These are phyloP conservation scores for Pteria penguin DNA, from an alignment of 2,888 invertebrate genomes.

Conservation along the genomic window DNA sequence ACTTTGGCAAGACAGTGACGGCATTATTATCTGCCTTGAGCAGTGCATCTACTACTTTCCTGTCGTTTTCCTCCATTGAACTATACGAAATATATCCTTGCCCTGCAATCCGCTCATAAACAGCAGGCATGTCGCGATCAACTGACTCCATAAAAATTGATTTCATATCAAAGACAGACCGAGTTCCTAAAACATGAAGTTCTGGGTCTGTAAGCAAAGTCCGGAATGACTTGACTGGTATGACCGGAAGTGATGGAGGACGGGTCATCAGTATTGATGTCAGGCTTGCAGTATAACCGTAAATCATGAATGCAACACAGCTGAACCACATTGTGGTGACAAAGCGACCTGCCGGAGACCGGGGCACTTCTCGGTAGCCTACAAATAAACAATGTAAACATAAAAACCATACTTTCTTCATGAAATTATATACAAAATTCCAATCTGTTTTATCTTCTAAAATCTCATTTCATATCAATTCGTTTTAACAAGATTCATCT, in stretches of 20 bases:
- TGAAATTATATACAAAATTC: too few species aligned
- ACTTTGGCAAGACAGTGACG: slow-evolving; percentile 18
- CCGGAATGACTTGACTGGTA: slow-evolving; percentile 43
- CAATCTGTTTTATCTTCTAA: too few species aligned
- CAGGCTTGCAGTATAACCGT: slow-evolving; percentile 36
- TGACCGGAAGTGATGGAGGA: background rate
- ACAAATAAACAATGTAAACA: too few species aligned
- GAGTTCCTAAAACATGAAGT: background rate
- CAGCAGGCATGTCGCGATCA: background rate
- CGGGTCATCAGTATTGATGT: slow-evolving; percentile 26
- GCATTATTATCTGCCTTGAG: slow-evolving; percentile 11
- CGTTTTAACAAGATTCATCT: too few species aligned
- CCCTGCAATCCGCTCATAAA: background rate
- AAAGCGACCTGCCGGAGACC: slow-evolving; percentile 37
- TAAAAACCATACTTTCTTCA: too few species aligned
- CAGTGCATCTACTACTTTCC: background rate
- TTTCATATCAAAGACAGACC: background rate
- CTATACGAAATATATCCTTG: background rate
- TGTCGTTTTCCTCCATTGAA: background rate
- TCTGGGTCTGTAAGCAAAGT: slow-evolving; percentile 27
- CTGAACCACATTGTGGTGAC: slow-evolving; percentile 41
- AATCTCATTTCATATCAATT: too few species aligned
- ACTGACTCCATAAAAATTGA: background rate
- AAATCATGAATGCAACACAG: slow-evolving; percentile 36
- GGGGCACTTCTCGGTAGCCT: slow-evolving; percentile 40